Evolutionary conservation across 2,797 vertebrate species (phyloP), one percentile per base, ranked within the genome.

Genomic region (Cryptoblepharus egeriae): DNA sequence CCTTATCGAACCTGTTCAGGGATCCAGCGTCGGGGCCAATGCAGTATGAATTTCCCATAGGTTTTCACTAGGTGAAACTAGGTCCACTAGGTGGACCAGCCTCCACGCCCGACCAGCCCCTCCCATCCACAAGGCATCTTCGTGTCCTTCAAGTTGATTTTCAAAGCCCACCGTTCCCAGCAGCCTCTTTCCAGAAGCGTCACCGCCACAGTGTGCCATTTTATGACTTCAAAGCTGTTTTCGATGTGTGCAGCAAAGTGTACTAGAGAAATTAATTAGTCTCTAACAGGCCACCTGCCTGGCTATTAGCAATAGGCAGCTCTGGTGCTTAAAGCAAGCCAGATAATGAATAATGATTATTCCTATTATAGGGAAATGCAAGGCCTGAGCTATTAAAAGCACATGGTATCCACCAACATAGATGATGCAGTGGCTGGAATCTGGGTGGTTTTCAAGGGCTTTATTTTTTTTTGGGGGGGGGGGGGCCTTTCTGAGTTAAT

Each of bases 201-300:
- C 73, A 28, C 32, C 3, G 35, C 55, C 57, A 24, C 69, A 9
- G 61, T 39, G 3, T n/a, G 70, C 16, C 2, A 35, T 26, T 74
- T 84, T 60, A 79, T 64, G 74, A 37, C 60, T 77, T 37, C 20
- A 16, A 57, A 26, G 61, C 69, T 85, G 75, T 67, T 85, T 55
- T 77, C 61, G 30, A 60, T 77, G 63, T 73, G 75, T 58, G 60
- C 63, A 24, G 79, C 39, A 72, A 77, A 81, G 79, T 67, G 60
- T 77, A 72, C 52, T 55, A 81, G 79, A 77, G 74, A 73, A 79
- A 85, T 77, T 77, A 85, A 85, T 81, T 86, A 74, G 75, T 68
- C 70, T 55, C 69, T 82, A 75, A 60, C 75, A 42, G 75, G 79
- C 80, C 79, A 78, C 84, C 75, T 82, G 84, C 80, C 75, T 82